Conservation (phyloP, 92 coral and sea anemone species). For the Metridium senile region DNA sequence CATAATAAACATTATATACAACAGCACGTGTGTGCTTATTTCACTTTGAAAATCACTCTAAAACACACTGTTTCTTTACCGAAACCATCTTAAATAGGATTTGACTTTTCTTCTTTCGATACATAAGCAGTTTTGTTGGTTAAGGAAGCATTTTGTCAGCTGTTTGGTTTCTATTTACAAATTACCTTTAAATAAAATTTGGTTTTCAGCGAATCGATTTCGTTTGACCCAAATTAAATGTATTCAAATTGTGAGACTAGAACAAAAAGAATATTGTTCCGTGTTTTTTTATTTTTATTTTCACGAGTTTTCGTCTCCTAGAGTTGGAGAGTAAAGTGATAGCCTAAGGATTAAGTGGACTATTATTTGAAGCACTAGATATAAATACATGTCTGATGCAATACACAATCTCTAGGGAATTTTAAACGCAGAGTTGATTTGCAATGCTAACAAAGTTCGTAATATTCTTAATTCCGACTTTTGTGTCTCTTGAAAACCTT, state of each 20-base stretch:
- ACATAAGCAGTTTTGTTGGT: not conserved
- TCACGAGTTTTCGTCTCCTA: no score
- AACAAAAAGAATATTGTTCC: no score
- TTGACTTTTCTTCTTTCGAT: not conserved
- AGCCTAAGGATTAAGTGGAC: no score
- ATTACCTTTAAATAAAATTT: no score
- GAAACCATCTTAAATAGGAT: not conserved
- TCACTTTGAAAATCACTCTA: not conserved
- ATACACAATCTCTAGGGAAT: no score
- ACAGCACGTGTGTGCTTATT: not conserved
- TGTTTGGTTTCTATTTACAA: not conserved
- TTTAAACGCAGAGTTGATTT: not conserved
- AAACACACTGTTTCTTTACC: not conserved
- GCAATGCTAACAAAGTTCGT: not conserved
- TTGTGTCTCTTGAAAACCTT: not conserved
- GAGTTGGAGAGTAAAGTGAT: no score
- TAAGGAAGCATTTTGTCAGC: not conserved
- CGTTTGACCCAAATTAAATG: no score
- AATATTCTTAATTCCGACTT: not conserved
- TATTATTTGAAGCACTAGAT: not conserved
- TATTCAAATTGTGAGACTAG: no score
- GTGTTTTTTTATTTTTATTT: no score
- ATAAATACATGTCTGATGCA: constrained; percentile 68
- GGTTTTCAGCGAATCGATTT: no score
- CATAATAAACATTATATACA: not conserved